A percentile compares a stretch with the other conserved stretches of the same genome.
Evolutionary conservation across 2,797 vertebrate species (phyloP).

Genomic region (Cossypha caffra): DNA sequence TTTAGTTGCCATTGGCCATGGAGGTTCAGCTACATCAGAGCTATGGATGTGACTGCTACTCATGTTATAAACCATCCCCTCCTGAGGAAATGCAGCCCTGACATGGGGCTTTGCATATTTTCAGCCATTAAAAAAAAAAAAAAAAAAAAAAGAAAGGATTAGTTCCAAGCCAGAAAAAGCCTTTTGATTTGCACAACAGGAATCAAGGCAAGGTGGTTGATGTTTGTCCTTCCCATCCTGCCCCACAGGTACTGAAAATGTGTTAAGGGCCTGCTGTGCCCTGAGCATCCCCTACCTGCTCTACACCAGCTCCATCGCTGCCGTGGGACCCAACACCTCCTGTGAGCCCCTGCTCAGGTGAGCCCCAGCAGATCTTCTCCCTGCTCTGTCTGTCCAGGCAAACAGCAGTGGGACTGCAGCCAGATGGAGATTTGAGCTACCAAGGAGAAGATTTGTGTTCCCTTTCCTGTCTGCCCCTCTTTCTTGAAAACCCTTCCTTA

Average conservation of each 20-base stretch:
- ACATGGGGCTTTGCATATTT: not conserved
- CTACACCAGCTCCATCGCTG: constrained; percentile 26
- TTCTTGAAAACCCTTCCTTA: not conserved
- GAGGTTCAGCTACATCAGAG: not conserved
- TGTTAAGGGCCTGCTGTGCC: constrained; percentile 4
- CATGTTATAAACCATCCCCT: not conserved
- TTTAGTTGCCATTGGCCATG: not conserved
- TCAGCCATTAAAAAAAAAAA: not conserved
- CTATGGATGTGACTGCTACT: not conserved
- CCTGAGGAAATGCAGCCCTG: not conserved
- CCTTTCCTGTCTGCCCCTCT: not conserved
- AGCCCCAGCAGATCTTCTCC: not conserved
- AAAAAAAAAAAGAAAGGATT: not conserved
- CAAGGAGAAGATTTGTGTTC: not conserved
- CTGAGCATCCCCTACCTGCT: not conserved
- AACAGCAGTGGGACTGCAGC: not conserved
- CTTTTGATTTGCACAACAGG: not conserved
- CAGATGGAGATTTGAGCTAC: not conserved
- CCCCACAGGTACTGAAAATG: constrained; percentile 28
- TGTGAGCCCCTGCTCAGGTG: constrained; percentile 40
- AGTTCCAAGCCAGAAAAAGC: not conserved
- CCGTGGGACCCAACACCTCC: not conserved
- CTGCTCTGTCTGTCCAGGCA: not conserved
- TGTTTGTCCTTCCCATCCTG: not conserved
- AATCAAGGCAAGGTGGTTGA: not conserved